Base-by-base conservation (phyloP, 2,888 invertebrate species). In the Tortricodes alternella region DNA sequence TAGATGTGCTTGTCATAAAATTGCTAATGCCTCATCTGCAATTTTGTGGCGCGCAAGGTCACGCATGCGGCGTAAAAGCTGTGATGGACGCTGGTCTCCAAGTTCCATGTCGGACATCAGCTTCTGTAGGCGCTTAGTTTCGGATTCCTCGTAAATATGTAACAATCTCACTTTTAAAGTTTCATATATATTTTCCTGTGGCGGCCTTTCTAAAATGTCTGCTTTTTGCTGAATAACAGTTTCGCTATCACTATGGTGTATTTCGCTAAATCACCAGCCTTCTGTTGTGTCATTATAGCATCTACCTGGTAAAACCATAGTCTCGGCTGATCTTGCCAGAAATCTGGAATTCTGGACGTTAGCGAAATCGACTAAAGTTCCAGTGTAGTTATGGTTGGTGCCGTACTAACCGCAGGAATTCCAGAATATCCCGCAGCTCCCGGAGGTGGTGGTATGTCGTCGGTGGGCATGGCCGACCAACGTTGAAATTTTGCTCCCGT, bases 31-130 rank as follows among this genome's bases (percentile, higher is more conserved):
- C 2, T 51, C 29, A 21, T 68, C 66, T 2, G 61, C 55, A 1
- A 64, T 51, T 34, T 57, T 63, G 23, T 59, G 46, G 2, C 62
- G 32, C 0, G 60, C 60, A 7, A 64, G 58, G 9, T 60, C 53
- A 13, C 61, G 51, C 64, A 66, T 66, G 5, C 61, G 41, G 1
- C 65, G 59, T 5, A 68, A 53, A 9, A 65, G 41, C 21, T 66
- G 66, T 0, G 60, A 52, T 8, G 58, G 57, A 9, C 35, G 48
- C 35, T 57, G 60, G 16, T 57, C 59, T 7, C 64, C 66, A 0
- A 63, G 18, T 7, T 62, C 58, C 49, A 64, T 59, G 15, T 64
- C 53, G 8, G 46, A 27, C 6, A 62, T 37, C 11, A 62, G n/a
- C 43, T 58, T 53, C 9, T 62, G 50, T 3, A 61, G n/a, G 38